These are phyloP conservation scores for Branchinecta lindahli DNA, from an alignment of 1,140 invertebrate genomes.

Conservation along the genomic window DNA sequence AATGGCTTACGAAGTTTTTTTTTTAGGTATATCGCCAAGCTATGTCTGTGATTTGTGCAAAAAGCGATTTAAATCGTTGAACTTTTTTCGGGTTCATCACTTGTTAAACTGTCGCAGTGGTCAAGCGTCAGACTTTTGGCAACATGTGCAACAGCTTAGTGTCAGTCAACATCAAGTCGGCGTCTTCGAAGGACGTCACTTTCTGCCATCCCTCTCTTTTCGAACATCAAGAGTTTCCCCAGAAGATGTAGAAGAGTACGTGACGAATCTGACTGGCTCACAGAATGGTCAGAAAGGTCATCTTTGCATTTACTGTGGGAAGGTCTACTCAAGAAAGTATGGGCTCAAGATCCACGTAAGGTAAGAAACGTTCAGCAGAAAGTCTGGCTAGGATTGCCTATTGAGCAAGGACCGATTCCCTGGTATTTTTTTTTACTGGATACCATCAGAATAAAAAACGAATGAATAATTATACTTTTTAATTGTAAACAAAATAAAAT, in stretches of 20 bases:
- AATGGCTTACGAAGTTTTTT: neutral
- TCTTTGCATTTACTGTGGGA: conserved; percentile 69
- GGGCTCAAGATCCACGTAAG: conserved; percentile 83
- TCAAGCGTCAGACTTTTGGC: neutral
- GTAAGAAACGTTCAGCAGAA: conserved; percentile 13
- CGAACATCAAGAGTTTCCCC: conserved; percentile 21
- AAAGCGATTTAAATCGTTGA: neutral
- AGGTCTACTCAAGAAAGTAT: conserved; percentile 77
- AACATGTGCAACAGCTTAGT: neutral
- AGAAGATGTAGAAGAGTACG: conserved; percentile 53
- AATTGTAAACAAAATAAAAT: no score
- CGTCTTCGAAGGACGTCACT: no score
- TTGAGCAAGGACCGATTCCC: no score
- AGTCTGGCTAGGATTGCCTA: no score
- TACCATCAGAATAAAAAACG: no score
- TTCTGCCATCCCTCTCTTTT: no score
- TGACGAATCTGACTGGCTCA: conserved; percentile 60
- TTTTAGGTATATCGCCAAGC: neutral
- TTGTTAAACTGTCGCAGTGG: neutral
- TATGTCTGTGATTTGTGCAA: neutral
- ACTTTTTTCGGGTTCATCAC: neutral
- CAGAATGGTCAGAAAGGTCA: conserved; percentile 46
- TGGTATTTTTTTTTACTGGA: no score
- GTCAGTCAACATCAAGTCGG: no score
- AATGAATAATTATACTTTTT: no score